These are phyloP conservation scores for Luperina testacea DNA, from an alignment of 2,888 invertebrate species.

Conservation along the genomic window DNA sequence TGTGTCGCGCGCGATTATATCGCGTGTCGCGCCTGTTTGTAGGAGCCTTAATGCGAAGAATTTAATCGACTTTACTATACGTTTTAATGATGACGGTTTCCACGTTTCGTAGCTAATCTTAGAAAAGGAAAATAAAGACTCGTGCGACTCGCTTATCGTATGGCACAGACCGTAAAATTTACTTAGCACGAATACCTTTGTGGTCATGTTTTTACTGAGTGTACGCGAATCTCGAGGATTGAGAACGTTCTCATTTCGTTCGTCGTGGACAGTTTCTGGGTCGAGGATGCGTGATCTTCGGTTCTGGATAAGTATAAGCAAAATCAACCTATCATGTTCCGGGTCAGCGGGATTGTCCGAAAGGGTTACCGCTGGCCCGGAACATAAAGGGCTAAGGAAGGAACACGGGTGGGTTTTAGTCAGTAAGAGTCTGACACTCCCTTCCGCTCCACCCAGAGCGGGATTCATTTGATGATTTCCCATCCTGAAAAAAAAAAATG, in stretches of 20 bases:
- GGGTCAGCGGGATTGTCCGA: too few species aligned
- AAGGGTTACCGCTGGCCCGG: too few species aligned
- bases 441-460: too few species aligned
- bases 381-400: too few species aligned
- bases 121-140: slow-evolving; percentile 19
- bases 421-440: too few species aligned
- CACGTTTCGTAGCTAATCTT: slow-evolving; percentile 22
- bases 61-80: background rate
- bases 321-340: background rate
- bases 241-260: background rate
- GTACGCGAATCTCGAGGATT: background rate
- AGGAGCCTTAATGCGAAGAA: background rate
- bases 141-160: slow-evolving; percentile 21
- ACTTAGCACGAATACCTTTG: slow-evolving; percentile 12
- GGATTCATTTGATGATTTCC: too few species aligned
- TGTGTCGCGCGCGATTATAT: too few species aligned
- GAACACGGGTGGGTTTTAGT: too few species aligned
- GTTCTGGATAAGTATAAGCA: background rate
- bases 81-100: background rate
- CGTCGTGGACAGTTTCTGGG: background rate
- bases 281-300: background rate
- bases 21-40: too few species aligned
- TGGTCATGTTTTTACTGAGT: slow-evolving; percentile 2
- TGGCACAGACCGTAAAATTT: slow-evolving; percentile 29
- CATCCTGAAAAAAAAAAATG: too few species aligned